A percentile compares a stretch with the other conserved stretches of the same genome.
Evolutionary conservation across 2,113 vertebrate species (phyloP).

Genomic region (Erythrocercus mccallii): DNA sequence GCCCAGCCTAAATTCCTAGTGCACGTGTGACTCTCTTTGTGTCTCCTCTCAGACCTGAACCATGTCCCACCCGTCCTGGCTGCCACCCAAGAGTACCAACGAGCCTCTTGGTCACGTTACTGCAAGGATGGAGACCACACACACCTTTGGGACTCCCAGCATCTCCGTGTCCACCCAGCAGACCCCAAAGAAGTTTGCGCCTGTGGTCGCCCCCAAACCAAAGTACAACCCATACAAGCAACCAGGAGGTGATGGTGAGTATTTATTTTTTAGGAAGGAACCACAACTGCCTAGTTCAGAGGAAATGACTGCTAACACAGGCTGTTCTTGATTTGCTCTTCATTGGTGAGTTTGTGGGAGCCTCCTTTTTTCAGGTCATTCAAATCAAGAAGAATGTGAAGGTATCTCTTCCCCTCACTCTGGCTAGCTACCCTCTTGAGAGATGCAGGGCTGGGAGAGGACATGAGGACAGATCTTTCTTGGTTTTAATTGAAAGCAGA

Average conservation of each 20-base stretch:
- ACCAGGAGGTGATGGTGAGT: slow-evolving; percentile 77
- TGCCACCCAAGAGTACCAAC: slow-evolving; percentile 76
- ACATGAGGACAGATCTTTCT: rapidly evolving
- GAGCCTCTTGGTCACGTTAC: slow-evolving; percentile 84
- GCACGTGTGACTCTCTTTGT: rapidly evolving
- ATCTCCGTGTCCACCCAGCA: slow-evolving; percentile 94
- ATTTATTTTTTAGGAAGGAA: not conserved
- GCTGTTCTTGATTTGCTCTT: not conserved
- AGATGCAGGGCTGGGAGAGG: not conserved
- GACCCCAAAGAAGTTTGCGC: slow-evolving; percentile 92
- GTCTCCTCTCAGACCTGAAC: slow-evolving; percentile 50
- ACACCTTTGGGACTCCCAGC: slow-evolving; percentile 88
- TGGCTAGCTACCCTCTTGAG: not conserved
- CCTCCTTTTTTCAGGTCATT: not conserved
- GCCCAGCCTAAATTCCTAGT: not conserved
- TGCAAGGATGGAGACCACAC: slow-evolving; percentile 95
- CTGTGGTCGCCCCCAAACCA: slow-evolving; percentile 93
- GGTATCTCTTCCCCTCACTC: not conserved
- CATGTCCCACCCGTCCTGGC: slow-evolving; percentile 87
- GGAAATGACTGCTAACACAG: not conserved
- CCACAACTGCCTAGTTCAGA: not conserved
- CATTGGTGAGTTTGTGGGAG: not conserved
- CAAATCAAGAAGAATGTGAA: not conserved
- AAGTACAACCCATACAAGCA: slow-evolving; percentile 93
- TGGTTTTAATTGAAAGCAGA: not conserved